Base-by-base conservation (phyloP, 2,888 invertebrate species). In the Ichneumon xanthorius region DNA sequence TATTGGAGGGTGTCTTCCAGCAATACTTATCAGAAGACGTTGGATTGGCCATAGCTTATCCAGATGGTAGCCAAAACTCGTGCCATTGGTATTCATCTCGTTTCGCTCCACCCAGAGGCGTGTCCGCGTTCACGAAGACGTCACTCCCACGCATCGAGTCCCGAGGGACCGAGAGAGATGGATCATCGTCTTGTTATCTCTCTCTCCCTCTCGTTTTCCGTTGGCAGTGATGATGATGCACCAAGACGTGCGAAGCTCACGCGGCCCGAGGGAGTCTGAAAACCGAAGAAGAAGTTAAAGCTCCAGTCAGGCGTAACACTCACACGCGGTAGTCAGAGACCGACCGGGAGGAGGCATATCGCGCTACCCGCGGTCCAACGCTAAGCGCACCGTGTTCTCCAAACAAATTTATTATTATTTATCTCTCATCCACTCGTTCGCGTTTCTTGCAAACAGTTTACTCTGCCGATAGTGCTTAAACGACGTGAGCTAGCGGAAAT, bases 301-400 rank as follows among this genome's bases (percentile, higher is more conserved):
- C 87, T 89, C 89, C 91, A 91, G 92, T 91, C 91, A 90, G 87
- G 87, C 90, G 90, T 89, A 91, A 91, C 91, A 89, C 90, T 91
- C 86, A 84, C 84, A 85, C 83, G 84, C 84, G 85, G 77, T 78
- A 84, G 84, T 84, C 83, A 63, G 55, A n/a, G 48, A 22, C 68
- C 37, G 30, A n/a, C 78, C 68, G 53, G 48, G 68, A 37, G 48
- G 58, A 22, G 45, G 16, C 33, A 72, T 33, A 65, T 73, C n/a
- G 53, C 40, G 53, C 58, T 30, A 48, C 37, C 30, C 61, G 70
- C 68, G 68, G 37, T 58, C 45, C 22, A 45, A 11, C 30, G 26
- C 55, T 76, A 40, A 79, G 58, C 40, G 55, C 67, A 16, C 72
- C 50, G 63, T 72, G 48, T 72, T 71, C 58, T 55, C 40, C 55